Evolutionary conservation across 1,140 invertebrate species (phyloP).

Genomic region (Gryon sp.): DNA sequence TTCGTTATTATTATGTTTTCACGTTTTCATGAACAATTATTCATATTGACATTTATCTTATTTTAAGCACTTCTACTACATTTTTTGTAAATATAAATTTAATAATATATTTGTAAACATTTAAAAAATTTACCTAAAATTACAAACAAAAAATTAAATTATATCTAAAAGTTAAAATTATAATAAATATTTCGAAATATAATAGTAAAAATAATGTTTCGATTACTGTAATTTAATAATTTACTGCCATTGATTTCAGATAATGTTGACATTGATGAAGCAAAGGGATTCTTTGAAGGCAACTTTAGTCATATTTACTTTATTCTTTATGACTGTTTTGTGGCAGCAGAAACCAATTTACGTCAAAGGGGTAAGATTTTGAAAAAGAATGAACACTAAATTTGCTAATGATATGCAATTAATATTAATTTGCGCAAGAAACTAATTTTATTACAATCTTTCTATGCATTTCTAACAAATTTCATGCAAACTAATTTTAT

Average conservation of each 20-base stretch:
- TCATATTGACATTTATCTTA: no score
- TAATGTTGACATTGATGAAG: slow-evolving; percentile 92
- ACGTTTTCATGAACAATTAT: not conserved
- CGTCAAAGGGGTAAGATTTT: slow-evolving; percentile 91
- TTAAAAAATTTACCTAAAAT: no score
- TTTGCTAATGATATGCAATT: not conserved
- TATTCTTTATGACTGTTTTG: slow-evolving; percentile 96
- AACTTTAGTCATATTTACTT: slow-evolving; percentile 98
- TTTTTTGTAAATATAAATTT: not conserved
- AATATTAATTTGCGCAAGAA: no score
- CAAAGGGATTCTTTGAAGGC: slow-evolving; percentile 94
- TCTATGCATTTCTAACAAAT: slow-evolving; percentile 27
- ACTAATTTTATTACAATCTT: slow-evolving; percentile 2
- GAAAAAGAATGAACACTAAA: slow-evolving; percentile 12
- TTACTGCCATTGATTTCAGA: slow-evolving; percentile 85
- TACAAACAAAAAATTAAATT: no score
- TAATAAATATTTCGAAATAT: no score
- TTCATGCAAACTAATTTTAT: slow-evolving; percentile 30
- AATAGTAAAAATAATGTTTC: slow-evolving; percentile 38
- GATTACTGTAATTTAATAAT: no score
- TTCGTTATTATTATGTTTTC: slow-evolving; percentile 24
- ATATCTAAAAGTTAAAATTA: no score
- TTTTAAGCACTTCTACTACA: no score
- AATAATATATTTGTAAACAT: slow-evolving; percentile 5
- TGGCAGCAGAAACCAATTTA: slow-evolving; percentile 92